Base-by-base conservation (phyloP, 1,140 invertebrate species). In the Vollenhovia emeryi region DNA sequence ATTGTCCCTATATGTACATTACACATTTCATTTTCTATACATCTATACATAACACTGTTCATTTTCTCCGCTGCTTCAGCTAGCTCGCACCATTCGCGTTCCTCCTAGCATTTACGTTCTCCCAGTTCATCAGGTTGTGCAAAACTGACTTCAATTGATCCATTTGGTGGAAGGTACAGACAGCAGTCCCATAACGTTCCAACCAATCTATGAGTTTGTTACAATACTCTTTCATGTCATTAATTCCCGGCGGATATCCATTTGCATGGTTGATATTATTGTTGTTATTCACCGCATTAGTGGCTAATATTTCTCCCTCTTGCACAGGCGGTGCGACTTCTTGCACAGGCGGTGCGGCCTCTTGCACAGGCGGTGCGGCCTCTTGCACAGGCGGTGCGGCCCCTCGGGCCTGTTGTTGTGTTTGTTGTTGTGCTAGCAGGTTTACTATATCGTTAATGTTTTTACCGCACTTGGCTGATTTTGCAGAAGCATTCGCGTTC, bases 31-130 rank as follows among this genome's bases (percentile, higher is more conserved):
- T 24, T 59, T 2, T 30, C 2, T 40, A n/a, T 36, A 71, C 1
- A 52, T 30, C 5, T 13, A 50, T 33, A 13, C 30, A 71, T 4
- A 68, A 45, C 1, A 48, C 45, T 24, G 4, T 21, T 21, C 69
- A 30, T 21, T 74, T 74, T 40, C 71, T 43, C 13, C 33, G 69
- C 4, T 76, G 21, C 8, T 59, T 59, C 18, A 75, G 55, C 73
- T 76, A 76, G 24, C 73, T 76, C 6, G 18, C 15, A 21, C 24
- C 11, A 6, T 75, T 75, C n/a, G n/a, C n/a, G n/a, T n/a, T n/a
- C n/a, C n/a, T n/a, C n/a, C n/a, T n/a, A n/a, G n/a, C n/a, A n/a
- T n/a, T n/a, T n/a, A n/a, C n/a, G n/a, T n/a, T n/a, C n/a, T n/a
- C 3, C 55, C 55, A 59, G 4, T 13, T 13, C 13, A 0, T 13